A percentile compares a stretch with the other conserved stretches of the same genome.
These are phyloP conservation scores for Odocoileus hemionus DNA, from an alignment of 2,113 vertebrate genomes.

Conservation along the genomic window DNA sequence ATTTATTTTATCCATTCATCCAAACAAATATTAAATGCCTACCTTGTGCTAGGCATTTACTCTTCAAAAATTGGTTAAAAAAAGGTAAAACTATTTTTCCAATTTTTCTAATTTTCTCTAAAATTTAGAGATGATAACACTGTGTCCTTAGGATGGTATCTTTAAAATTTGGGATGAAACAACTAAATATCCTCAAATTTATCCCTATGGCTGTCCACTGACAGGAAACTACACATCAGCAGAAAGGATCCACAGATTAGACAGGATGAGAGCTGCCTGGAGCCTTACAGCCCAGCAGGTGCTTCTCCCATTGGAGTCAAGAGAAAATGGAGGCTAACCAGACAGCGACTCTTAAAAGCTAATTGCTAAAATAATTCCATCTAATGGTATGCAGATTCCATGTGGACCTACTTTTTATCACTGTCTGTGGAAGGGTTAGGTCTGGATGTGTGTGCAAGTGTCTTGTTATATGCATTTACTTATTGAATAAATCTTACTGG, in stretches of 20 bases:
- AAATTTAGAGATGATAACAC: background rate
- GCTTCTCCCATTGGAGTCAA: background rate
- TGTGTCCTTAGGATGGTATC: background rate
- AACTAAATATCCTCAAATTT: background rate
- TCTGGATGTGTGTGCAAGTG: background rate
- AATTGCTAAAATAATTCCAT: background rate
- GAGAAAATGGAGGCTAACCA: background rate
- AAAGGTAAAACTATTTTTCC: background rate
- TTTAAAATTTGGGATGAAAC: slow-evolving; percentile 2
- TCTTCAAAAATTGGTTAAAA: background rate
- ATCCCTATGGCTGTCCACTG: background rate
- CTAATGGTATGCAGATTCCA: background rate
- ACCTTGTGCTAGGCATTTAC: background rate
- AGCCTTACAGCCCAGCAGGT: background rate
- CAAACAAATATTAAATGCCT: background rate
- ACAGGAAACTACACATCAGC: background rate
- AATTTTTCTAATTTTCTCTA: background rate
- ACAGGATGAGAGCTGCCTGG: background rate
- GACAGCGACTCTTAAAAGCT: background rate
- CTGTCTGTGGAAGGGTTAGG: background rate
- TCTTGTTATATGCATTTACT: background rate
- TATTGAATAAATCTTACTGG: background rate
- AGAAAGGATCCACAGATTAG: background rate
- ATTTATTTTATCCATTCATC: background rate
- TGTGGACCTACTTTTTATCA: background rate